phyloP scores from a whole-genome alignment of 2,113 vertebrate genomes.

The Ornithorhynchus anatinus region DNA sequence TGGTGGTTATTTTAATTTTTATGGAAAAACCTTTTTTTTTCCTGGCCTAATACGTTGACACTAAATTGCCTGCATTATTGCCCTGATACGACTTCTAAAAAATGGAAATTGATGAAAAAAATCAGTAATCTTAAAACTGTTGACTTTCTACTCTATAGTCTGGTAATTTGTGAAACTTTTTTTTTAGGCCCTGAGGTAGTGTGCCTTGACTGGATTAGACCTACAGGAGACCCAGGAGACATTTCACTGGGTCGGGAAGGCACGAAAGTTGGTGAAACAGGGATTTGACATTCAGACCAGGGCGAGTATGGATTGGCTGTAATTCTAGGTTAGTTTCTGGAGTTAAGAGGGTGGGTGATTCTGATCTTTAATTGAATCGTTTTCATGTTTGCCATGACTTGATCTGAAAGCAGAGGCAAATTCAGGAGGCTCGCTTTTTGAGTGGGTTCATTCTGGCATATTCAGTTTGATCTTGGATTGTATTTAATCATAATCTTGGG shows the following conservation, averaged over 20 bases:
- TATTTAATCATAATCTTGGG: too few species aligned
- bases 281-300: slow-evolving; percentile 54
- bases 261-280: slow-evolving; percentile 46
- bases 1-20: too few species aligned
- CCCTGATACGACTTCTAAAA: slow-evolving; percentile 11
- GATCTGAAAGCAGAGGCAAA: not conserved
- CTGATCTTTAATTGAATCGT: slow-evolving; percentile 17
- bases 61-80: slow-evolving; percentile 21
- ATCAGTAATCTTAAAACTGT: not conserved
- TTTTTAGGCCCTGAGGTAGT: slow-evolving; percentile 55
- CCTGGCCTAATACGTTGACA: too few species aligned
- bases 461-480: too few species aligned
- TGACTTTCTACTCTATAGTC: too few species aligned
- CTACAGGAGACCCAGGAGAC: slow-evolving; percentile 47
- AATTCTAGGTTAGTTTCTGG: slow-evolving; percentile 64
- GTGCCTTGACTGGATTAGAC: slow-evolving; percentile 50
- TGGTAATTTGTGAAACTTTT: not conserved
- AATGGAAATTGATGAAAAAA: slow-evolving; percentile 22
- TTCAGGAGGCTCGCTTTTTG: too few species aligned
- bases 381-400: slow-evolving; percentile 23
- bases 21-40: too few species aligned
- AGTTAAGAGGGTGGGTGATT: slow-evolving; percentile 8
- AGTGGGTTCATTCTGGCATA: too few species aligned
- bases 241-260: slow-evolving; percentile 41
- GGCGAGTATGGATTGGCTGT: slow-evolving; percentile 65